These are phyloP conservation scores for Drosophila koepferae DNA, from an alignment of 2,888 invertebrate species.

Conservation along the genomic window DNA sequence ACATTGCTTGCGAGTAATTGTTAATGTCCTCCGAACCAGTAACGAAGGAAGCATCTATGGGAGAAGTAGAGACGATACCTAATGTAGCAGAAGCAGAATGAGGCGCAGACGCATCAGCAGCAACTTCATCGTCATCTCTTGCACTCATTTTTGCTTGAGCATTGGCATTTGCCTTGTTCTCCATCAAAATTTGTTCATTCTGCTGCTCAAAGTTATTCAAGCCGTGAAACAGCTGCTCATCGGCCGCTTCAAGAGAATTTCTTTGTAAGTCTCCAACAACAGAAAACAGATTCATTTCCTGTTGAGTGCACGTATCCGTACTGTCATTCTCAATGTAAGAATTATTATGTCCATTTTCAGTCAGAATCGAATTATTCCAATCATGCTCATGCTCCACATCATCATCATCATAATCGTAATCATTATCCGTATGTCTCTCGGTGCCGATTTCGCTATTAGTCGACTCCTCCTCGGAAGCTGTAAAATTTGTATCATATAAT, in stretches of 20 bases:
- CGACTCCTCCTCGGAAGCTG: conserved; percentile 81
- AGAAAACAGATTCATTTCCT: conserved; percentile 45
- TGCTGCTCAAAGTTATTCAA: conserved; percentile 12
- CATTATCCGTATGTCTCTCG: not conserved
- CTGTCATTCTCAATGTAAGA: not conserved
- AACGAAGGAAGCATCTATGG: not conserved
- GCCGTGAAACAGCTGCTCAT: not conserved
- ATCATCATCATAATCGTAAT: not conserved
- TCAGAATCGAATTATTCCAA: not conserved
- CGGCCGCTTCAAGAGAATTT: not conserved
- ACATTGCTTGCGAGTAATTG: not conserved
- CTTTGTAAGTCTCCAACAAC: conserved; percentile 60
- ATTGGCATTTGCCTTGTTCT: conserved; percentile 12
- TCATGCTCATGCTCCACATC: not conserved
- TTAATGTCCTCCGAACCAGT: not conserved
- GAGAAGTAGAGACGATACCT: not conserved
- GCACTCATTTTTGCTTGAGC: not conserved
- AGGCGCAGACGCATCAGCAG: not conserved
- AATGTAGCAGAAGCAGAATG: not conserved
- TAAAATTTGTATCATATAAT: conserved; percentile 87
- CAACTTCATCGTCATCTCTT: not conserved
- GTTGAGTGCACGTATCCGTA: not conserved
- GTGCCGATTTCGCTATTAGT: conserved; percentile 60
- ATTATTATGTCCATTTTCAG: not conserved
- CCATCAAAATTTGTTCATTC: conserved; percentile 22